These are phyloP conservation scores for Coturnix japonica DNA, from an alignment of 2,113 vertebrate species.

Conservation along the genomic window DNA sequence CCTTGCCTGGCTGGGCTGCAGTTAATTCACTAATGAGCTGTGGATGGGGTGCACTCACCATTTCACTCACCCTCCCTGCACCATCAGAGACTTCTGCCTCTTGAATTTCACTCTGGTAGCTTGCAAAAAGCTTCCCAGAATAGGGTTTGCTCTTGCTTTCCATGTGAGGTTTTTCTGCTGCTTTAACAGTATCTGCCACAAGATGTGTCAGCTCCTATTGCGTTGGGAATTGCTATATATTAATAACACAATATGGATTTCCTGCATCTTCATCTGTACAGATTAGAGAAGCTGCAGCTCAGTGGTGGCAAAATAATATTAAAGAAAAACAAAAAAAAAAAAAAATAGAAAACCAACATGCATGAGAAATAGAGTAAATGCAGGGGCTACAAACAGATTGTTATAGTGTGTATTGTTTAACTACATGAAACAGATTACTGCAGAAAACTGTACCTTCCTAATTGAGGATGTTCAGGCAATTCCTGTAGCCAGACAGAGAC, in stretches of 20 bases:
- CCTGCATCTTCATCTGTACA: neutral
- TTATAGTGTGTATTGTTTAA: neutral
- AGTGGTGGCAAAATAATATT: neutral
- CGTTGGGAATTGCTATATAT: neutral
- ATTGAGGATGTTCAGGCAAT: neutral
- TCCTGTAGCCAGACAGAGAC: fast-evolving
- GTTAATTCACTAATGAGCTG: neutral
- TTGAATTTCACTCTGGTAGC: neutral
- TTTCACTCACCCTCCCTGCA: neutral
- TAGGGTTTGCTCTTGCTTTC: neutral
- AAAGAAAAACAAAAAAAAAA: neutral
- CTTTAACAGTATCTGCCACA: neutral
- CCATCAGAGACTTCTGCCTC: neutral
- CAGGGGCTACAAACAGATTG: neutral
- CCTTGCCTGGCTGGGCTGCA: conserved; percentile 46
- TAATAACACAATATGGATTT: neutral
- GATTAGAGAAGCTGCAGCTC: neutral
- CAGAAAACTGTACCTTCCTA: neutral
- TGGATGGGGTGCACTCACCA: fast-evolving
- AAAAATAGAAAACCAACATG: neutral
- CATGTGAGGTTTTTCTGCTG: neutral
- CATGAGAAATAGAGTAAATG: neutral
- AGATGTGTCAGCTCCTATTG: neutral
- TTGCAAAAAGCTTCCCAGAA: neutral
- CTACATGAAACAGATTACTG: neutral